Evolutionary conservation across 1,140 invertebrate species (phyloP), one percentile per base, ranked within the genome.

Genomic region (Acromyrmex echinatior): DNA sequence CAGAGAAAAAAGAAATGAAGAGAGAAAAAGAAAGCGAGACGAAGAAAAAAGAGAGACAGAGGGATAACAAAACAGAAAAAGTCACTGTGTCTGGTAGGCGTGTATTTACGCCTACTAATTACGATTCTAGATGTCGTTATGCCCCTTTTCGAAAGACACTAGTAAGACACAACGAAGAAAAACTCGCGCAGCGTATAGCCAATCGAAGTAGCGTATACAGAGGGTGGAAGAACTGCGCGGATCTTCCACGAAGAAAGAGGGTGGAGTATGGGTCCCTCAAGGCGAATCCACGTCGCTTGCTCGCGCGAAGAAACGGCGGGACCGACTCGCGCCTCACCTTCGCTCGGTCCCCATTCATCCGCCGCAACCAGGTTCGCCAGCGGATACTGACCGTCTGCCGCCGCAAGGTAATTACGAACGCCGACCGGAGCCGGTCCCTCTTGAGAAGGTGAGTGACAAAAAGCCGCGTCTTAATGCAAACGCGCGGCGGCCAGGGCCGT

Each of bases 101-200:
- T 94, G 86, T 79, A 91, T 91, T 93, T 88, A 95, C 94, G 94
- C 95, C 95, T 95, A 95, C 94, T 95, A 95, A 95, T 95, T 95
- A 95, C 92, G 90, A 93, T 93, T 93, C 90, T 92, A 92, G 91
- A 94, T 89, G 92, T 93, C 89, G 92, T 92, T 93, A 92, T 91
- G 91, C 63, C 39, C 70, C 58, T 31, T 49, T 65, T 73, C 63
- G 77, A 76, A 80, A 31, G 35, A 80, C 86, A 78, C 87, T 79
- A 53, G 76, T 77, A 89, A 49, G 70, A 45, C 56, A 88, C 88
- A 89, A 91, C 71, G 86, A 25, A 93, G 93, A 95, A 94, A 95
- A 94, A 94, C 91, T 88, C 81, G 92, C 91, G 87, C 87, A 2
- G 35, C 31, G 56, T 93, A 93, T 92, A 92, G 87, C 93, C 93